Conservation (phyloP, 2,797 vertebrate species). For the Adelosebastes latens region DNA sequence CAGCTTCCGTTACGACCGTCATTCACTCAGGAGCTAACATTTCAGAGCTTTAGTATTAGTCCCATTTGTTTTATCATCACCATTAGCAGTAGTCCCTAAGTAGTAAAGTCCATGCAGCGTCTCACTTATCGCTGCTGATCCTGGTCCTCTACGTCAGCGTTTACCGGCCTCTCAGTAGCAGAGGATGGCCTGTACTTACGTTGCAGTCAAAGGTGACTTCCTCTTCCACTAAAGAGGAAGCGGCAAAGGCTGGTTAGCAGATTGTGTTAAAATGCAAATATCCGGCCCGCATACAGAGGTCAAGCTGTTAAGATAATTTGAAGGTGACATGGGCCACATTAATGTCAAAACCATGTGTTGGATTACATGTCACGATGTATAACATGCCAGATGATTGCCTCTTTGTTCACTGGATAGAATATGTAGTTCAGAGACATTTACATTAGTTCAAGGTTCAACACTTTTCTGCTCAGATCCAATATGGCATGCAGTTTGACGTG, state of each 20-base stretch:
- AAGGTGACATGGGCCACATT: neutral
- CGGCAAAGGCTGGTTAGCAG: neutral
- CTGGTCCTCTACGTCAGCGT: neutral
- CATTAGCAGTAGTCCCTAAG: neutral
- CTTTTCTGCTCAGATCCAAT: neutral
- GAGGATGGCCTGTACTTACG: neutral
- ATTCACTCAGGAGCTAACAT: slow-evolving; percentile 4
- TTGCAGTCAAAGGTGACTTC: slow-evolving; percentile 44
- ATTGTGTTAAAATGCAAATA: slow-evolving; percentile 44
- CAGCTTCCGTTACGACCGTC: neutral
- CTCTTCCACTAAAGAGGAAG: slow-evolving; percentile 45
- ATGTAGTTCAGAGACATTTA: neutral
- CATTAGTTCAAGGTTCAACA: neutral
- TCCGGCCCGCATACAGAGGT: slow-evolving; percentile 7
- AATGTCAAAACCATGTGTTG: slow-evolving; percentile 24
- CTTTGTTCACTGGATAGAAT: slow-evolving; percentile 7
- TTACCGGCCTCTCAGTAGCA: neutral
- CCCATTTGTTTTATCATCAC: neutral
- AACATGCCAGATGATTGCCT: neutral
- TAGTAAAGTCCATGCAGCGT: neutral
- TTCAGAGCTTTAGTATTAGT: slow-evolving; percentile 17
- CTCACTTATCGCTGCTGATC: slow-evolving; percentile 27
- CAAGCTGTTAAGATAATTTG: neutral
- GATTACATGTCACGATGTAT: neutral
- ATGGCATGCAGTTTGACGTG: neutral